phyloP scores from a whole-genome alignment of 2,113 vertebrate genomes.

The Xenopus tropicalis region UCB_Xtro_10.0 CM004444.2:94164501-94165000 shows the following conservation, averaged over 20 bases:
- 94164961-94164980: slow-evolving; percentile 44
- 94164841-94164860: slow-evolving; percentile 39
- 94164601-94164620: too few species aligned
- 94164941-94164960: slow-evolving; percentile 62
- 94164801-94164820: slow-evolving; percentile 53
- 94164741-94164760: neutral
- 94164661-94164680: too few species aligned
- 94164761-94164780: slow-evolving; percentile 40
- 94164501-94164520: too few species aligned
- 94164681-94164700: too few species aligned
- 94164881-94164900: slow-evolving; percentile 23
- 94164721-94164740: too few species aligned
- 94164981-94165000: slow-evolving; percentile 49
- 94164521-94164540: too few species aligned
- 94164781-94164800: slow-evolving; percentile 89
- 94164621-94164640: too few species aligned
- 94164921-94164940: slow-evolving; percentile 75
- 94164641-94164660: too few species aligned
- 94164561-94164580: too few species aligned
- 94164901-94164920: slow-evolving; percentile 56
- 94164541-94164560: too few species aligned
- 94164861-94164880: slow-evolving; percentile 46
- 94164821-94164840: slow-evolving; percentile 59
- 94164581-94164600: too few species aligned
- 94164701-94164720: too few species aligned